Conservation (phyloP, 2,888 invertebrate species). For the Acanthosepion pharaonis region DNA sequence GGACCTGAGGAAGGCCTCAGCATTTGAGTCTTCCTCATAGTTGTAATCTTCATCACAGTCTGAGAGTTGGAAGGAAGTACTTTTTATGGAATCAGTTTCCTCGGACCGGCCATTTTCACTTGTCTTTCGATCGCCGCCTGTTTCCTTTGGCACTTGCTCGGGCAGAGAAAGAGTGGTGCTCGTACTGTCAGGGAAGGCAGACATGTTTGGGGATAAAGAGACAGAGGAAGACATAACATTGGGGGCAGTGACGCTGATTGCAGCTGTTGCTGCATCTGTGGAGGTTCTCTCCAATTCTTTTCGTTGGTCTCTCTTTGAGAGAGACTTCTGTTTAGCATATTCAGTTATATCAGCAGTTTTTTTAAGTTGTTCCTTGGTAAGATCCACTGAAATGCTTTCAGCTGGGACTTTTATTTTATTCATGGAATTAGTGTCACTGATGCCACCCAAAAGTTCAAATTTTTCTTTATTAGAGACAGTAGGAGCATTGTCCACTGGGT, state of each 20-base stretch:
- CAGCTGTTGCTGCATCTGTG: background rate
- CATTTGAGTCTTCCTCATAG: constrained; percentile 53
- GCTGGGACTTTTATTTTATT: background rate
- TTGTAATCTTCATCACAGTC: constrained; percentile 42
- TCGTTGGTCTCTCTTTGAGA: background rate
- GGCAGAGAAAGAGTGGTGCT: background rate
- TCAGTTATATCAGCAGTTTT: background rate
- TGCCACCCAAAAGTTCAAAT: background rate
- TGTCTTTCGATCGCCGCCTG: background rate
- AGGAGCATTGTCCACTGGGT: background rate
- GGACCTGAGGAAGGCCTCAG: constrained; percentile 60
- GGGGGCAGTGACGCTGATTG: background rate
- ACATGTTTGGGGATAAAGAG: background rate
- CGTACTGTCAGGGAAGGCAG: background rate
- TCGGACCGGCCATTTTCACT: constrained; percentile 16
- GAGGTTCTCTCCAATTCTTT: background rate
- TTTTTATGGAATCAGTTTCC: background rate
- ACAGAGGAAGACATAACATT: background rate
- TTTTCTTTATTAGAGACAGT: background rate
- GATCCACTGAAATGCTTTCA: background rate
- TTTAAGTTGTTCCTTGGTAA: background rate
- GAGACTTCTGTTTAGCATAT: background rate
- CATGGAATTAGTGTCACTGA: background rate
- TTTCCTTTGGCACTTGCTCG: background rate
- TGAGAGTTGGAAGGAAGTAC: constrained; percentile 38